Evolutionary conservation across 2,888 invertebrate species (phyloP).

Genomic region (Emmelina monodactyla): DNA sequence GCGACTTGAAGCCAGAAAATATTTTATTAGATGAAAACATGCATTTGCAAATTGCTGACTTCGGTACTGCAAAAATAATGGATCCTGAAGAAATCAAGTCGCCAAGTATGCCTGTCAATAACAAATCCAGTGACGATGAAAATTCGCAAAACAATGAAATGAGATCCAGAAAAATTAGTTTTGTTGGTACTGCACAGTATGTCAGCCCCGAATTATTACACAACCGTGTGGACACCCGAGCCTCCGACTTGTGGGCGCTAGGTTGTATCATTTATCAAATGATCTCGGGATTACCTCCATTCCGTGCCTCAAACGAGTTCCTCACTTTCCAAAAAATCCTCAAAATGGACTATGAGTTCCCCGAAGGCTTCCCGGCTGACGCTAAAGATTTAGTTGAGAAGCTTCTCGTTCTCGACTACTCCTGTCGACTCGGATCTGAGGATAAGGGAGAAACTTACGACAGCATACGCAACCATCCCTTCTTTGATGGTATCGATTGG

Average conservation of each 20-base stretch:
- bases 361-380: constrained; percentile 85
- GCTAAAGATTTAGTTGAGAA: constrained; percentile 90
- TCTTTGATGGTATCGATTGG: constrained; percentile 87
- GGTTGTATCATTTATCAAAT: constrained; percentile 98
- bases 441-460: constrained; percentile 77
- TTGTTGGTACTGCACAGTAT: constrained; percentile 99
- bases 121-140: constrained; percentile 20
- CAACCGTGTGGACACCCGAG: constrained; percentile 75
- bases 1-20: constrained; percentile 98
- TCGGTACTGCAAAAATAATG: constrained; percentile 93
- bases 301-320: constrained; percentile 92
- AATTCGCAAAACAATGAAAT: constrained; percentile 37
- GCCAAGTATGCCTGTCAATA: background rate
- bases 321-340: constrained; percentile 95
- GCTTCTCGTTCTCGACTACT: constrained; percentile 83
- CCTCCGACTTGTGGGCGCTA: constrained; percentile 96
- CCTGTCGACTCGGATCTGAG: constrained; percentile 80
- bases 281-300: constrained; percentile 92
- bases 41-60: constrained; percentile 97
- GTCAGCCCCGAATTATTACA: constrained; percentile 96
- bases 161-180: constrained; percentile 77
- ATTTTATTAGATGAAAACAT: constrained; percentile 93
- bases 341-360: constrained; percentile 89
- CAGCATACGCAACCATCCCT: constrained; percentile 85
- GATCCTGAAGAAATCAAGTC: constrained; percentile 35